Evolutionary conservation across 2,888 invertebrate species (phyloP), one percentile per base, ranked within the genome.

Genomic region (Catocala fraxini): DNA sequence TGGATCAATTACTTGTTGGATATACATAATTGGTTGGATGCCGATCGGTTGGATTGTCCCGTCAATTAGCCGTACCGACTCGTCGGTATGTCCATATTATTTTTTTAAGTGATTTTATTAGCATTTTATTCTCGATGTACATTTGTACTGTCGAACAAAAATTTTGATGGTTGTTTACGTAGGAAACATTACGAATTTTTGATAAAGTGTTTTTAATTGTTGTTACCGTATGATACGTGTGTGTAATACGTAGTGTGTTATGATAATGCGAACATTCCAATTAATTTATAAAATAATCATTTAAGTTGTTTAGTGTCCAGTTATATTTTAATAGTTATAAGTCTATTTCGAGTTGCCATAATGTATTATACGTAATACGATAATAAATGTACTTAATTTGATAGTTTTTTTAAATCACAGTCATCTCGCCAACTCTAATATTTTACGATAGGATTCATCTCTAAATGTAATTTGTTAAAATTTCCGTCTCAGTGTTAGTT

Each of bases 1-100:
- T 80, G 72, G 76, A 78, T 76, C 77, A 75, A 73, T 75, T 77
- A 78, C 78, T 81, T 81, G 84, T 83, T 86, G 86, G 79, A 68
- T 65, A 71, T 57, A 63, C 51, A 71, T 70, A 59, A 65, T 72
- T 75, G 70, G 65, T 78, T 78, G 77, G 75, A 74, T 73, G 70
- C 79, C 79, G 84, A 80, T 77, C 66, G 68, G 75, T 77, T 75
- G 89, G 87, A 80, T 84, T 88, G 86, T 82, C 84, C 90, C 88
- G 93, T 93, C 93, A 93, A 93, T 93, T 93, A 93, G 82, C 70
- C 67, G 51, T 71, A 81, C 81, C 83, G 77, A 75, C 74, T 6
- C 73, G 85, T 89, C 88, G 83, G 89, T 85, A 88, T 88, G 92
- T 91, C 92, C 91, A 91, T 89, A 86, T 90, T 90, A 89, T 86